Base-by-base conservation (phyloP, 1,140 invertebrate genomes). In the Cepaea nemoralis region DNA sequence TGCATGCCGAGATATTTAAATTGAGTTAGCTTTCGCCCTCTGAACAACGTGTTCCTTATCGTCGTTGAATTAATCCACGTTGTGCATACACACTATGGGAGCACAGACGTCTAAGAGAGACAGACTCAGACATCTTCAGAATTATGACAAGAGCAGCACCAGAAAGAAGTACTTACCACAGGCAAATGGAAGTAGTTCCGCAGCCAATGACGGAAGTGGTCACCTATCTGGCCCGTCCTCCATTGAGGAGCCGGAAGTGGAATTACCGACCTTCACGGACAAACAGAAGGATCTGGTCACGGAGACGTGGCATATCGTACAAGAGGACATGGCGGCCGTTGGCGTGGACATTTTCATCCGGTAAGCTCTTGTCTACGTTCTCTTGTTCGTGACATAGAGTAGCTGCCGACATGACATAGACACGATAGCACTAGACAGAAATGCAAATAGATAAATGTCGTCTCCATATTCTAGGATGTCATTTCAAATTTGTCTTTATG, bases 281-380 rank as follows among this genome's bases (percentile, higher is more conserved):
- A 86, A 87, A 63, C 91, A 93, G 85, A 93, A 92, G 83, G 86
- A 89, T 69, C 75, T 93, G 63, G 89, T 93, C 1, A 83, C 89
- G 1, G 88, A 90, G 31, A 92, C 91, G 0, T 93, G 93, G 93
- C 92, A 92, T 70, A 83, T 90, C 16, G 86, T 93, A 31, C 92
- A 93, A 84, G 90, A 90, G 45, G 92, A 93, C 82, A 93, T 93
- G 35, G 91, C 93, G 16, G 90, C 91, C 84, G 93, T 93, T 24
- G 93, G 93, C 8, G 92, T 93, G 75, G 93, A 93, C 75, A 93
- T 93, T 50, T 93, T 93, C 82, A 93, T 93, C 82, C 88, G 85
- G 88, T 90, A 85, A 88, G 88, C 85, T 35, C 31, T 42, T 39
- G n/a, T n/a, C n/a, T n/a, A n/a, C n/a, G n/a, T n/a, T n/a, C n/a